Evolutionary conservation across 2,888 invertebrate species (phyloP).

Genomic region (Rotaria socialis): DNA sequence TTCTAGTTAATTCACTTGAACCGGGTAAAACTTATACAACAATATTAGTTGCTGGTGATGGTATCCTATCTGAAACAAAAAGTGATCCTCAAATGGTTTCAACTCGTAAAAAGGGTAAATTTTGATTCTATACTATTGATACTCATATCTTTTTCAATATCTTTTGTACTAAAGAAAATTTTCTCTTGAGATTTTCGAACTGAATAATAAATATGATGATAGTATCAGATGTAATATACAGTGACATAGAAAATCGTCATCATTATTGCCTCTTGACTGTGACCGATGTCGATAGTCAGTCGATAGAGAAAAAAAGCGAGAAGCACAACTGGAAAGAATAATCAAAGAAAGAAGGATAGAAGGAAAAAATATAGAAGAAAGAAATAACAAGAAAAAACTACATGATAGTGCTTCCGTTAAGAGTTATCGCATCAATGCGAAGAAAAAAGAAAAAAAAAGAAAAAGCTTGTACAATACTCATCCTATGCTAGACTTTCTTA

Average conservation of each 20-base stretch:
- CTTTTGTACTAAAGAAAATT: background rate
- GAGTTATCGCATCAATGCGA: background rate
- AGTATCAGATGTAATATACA: slow-evolving; percentile 8
- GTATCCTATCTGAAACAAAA: background rate
- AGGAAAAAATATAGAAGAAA: background rate
- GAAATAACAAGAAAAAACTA: background rate
- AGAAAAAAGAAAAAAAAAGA: background rate
- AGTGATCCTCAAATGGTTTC: background rate
- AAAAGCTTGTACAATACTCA: slow-evolving; percentile 14
- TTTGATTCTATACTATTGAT: no score
- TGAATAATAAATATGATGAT: background rate
- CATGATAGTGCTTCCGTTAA: background rate
- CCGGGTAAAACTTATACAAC: background rate
- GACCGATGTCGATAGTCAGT: background rate
- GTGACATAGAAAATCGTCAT: slow-evolving; percentile 9
- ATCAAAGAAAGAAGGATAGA: slow-evolving; percentile 18
- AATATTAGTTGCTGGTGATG: slow-evolving; percentile 13
- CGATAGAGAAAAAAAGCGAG: background rate
- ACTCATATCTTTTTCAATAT: background rate
- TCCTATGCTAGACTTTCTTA: background rate
- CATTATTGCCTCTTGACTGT: slow-evolving; percentile 17
- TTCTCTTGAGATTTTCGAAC: background rate
- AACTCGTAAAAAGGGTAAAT: background rate
- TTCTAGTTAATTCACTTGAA: background rate
- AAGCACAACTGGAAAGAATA: background rate